A percentile compares a stretch with the other conserved stretches of the same genome.
Evolutionary conservation across 2,888 invertebrate genomes (phyloP).

Genomic region (Anoplius nigerrimus): DNA sequence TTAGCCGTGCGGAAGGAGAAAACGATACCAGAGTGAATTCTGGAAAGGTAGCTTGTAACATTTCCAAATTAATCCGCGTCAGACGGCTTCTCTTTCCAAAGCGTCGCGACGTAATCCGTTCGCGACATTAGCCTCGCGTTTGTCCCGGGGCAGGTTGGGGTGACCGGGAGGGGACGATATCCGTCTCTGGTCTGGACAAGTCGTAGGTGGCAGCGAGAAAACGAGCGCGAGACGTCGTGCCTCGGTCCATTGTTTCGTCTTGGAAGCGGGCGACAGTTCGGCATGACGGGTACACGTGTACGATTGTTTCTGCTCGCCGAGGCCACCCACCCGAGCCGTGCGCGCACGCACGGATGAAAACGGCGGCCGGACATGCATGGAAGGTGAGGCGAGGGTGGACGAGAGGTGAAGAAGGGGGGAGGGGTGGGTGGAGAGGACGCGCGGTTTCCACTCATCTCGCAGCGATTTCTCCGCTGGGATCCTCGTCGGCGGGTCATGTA

Average conservation of each 20-base stretch:
- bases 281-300: slow-evolving; percentile 68
- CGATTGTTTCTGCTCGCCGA: slow-evolving; percentile 59
- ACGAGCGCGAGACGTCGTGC: background rate
- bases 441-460: slow-evolving; percentile 6
- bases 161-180: slow-evolving; percentile 9
- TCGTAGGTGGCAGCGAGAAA: slow-evolving; percentile 39
- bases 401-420: background rate
- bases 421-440: background rate
- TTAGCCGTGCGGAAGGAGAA: too few relatives aligned
- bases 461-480: slow-evolving; percentile 27
- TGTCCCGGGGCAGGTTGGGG: too few relatives aligned
- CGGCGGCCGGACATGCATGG: background rate
- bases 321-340: slow-evolving; percentile 53
- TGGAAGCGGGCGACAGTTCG: slow-evolving; percentile 59
- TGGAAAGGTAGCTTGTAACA: too few relatives aligned
- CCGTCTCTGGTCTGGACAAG: slow-evolving; percentile 29
- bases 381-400: background rate
- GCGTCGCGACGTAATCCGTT: too few relatives aligned
- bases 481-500: slow-evolving; percentile 43
- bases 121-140: too few relatives aligned
- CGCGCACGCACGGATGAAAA: background rate
- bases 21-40: too few relatives aligned
- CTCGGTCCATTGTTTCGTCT: slow-evolving; percentile 46
- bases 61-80: too few relatives aligned
- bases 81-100: too few relatives aligned